These are phyloP conservation scores for Cybosia mesomella DNA, from an alignment of 2,888 invertebrate species.

Conservation along the genomic window DNA sequence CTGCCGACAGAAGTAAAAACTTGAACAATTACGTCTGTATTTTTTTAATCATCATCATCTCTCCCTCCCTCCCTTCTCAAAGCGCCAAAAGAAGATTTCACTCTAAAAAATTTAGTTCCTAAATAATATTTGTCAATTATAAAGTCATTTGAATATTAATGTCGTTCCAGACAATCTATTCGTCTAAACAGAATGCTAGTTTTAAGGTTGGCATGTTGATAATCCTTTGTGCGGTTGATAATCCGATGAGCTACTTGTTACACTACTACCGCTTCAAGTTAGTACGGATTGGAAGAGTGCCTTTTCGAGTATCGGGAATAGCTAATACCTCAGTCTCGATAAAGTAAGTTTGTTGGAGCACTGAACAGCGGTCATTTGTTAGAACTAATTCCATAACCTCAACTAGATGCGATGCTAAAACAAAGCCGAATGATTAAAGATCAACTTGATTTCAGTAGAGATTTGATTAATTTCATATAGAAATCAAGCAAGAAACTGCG, in stretches of 20 bases:
- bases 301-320: constrained; percentile 11
- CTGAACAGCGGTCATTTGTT: constrained; percentile 37
- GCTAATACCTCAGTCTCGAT: constrained; percentile 30
- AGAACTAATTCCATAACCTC: constrained; percentile 33
- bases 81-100: too few relatives aligned
- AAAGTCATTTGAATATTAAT: neutral
- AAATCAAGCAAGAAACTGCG: constrained; percentile 36
- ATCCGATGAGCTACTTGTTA: neutral
- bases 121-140: too few relatives aligned
- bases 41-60: too few relatives aligned
- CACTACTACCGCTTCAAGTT: neutral
- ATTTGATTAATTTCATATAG: constrained; percentile 34
- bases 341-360: constrained; percentile 27
- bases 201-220: neutral
- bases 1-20: too few relatives aligned
- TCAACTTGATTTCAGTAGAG: constrained; percentile 28
- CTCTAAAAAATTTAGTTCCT: too few relatives aligned
- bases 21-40: too few relatives aligned
- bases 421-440: constrained; percentile 50
- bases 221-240: neutral
- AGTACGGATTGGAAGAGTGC: constrained; percentile 12
- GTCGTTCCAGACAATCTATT: neutral
- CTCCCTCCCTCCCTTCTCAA: too few relatives aligned
- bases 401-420: constrained; percentile 34
- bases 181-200: neutral